Evolutionary conservation across 2,113 vertebrate genomes (phyloP), one percentile per base, ranked within the genome.

Genomic region (Sapayoa aenigma): DNA sequence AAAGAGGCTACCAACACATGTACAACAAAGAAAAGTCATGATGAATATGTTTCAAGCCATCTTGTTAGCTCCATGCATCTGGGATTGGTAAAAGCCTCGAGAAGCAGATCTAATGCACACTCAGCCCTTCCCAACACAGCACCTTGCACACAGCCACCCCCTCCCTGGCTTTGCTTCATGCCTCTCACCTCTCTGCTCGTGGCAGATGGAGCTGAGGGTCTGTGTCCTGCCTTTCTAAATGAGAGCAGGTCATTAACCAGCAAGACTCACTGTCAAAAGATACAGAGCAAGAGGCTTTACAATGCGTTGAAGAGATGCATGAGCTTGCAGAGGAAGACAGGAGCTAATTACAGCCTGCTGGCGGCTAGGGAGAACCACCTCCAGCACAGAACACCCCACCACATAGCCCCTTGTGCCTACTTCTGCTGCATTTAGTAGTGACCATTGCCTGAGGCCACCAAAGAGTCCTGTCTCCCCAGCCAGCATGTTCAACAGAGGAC

Each of bases 11-110:
- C 69, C 47, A 65, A 59, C 66, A 76, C n/a, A 27, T 9, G 14
- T 4, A 65, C 42, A 73, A 50, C 59, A 23, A 37, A 44, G 20
- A 90, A 21, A 80, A 88, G 85, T 23, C 72, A 52, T 60, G 66
- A 30, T 65, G 49, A 73, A 41, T 23, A 27, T 6, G 4, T 79
- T 89, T 94, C 77, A 52, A 89, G 71, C 20, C 41, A 39, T 56
- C 47, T 52, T 60, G 74, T 78, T 90, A 91, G 69, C 65, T 84
- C 74, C 9, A 0, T 1, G 41, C 93, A 95, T 92, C 83, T 96
- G 94, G 90, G 84, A 96, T 10, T 79, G 89, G 96, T 95, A 71
- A 95, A 93, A 93, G 72, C 35, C 62, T 60, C 79, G 55, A 41
- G 4, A 60, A 93, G 44, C 12, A 44, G 85, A 87, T 67, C 47